Evolutionary conservation across 2,113 vertebrate genomes (phyloP), one percentile per base, ranked within the genome.

Genomic region (Periophthalmus modestus): DNA sequence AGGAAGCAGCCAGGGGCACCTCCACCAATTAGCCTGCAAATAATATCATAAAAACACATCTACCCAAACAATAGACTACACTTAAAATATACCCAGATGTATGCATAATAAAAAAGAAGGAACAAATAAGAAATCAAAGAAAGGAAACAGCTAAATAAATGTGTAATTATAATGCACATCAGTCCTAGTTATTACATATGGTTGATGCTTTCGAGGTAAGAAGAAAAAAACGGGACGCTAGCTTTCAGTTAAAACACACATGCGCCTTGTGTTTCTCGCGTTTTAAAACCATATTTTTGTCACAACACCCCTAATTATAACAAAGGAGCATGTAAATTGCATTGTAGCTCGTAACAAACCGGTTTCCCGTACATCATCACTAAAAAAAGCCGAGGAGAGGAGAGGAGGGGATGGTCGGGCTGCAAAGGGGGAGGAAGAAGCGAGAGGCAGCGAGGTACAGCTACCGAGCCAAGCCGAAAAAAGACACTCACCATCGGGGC

Each of bases 401-500:
- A 52, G 72, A 21, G 52, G 82, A 77, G 88, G 84, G 77, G 78
- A 77, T 65, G 48, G 24, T 46, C 69, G 34, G 54, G 80, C 75
- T 87, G 84, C 23, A 75, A 81, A 59, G 13, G 77, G 24, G 74
- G 73, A 79, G 77, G 68, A 83, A 65, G 5, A 28, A 12, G 23
- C 23, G 23, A 58, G 78, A 79, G 80, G 69, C 87, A 81, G 81
- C 66, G 82, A 80, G 70, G 75, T n/a, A 9, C 4, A 24, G 23
- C 21, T 15, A 24, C 58, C 13, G 2, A 59, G 73, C 43, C 66
- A 3, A 23, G 39, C 66, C 39, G 66, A 58, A 24, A n/a, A 82
- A 5, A 15, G 15, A 6, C 84, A 88, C 93, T 94, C 86, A 94
- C 93, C 93, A 94, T 94, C 89, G 92, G 90, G 74, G 63, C 80